Conservation (phyloP, 2,113 vertebrate species). For the Brachypodius melanocephalos region DNA sequence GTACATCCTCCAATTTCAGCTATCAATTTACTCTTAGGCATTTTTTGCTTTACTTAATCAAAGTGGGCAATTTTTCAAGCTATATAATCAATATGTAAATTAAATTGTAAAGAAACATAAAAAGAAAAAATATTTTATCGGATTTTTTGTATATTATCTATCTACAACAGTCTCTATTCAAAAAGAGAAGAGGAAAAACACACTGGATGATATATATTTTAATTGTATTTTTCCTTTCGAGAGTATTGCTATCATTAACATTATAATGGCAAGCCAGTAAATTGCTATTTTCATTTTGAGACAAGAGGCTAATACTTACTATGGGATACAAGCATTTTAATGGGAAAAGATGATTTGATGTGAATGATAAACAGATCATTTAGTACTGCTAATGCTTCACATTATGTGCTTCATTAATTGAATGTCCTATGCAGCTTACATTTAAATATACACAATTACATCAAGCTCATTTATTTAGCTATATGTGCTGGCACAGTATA, state of each 20-base stretch:
- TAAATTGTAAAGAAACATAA: slow-evolving; percentile 38
- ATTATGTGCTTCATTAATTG: slow-evolving; percentile 38
- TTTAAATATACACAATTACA: background rate
- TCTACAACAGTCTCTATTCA: slow-evolving; percentile 27
- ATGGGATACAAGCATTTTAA: slow-evolving; percentile 12
- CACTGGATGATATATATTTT: background rate
- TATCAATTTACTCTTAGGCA: slow-evolving; percentile 37
- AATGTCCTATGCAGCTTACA: background rate
- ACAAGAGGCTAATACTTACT: background rate
- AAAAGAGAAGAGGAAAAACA: background rate
- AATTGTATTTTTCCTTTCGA: background rate
- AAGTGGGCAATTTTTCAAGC: slow-evolving; percentile 23
- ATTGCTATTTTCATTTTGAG: slow-evolving; percentile 18
- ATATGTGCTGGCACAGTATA: background rate
- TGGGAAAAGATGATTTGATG: slow-evolving; percentile 20
- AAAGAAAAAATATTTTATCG: slow-evolving; percentile 54
- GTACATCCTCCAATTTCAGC: slow-evolving; percentile 22
- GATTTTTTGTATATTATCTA: background rate
- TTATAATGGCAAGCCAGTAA: slow-evolving; percentile 3
- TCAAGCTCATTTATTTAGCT: slow-evolving; percentile 3
- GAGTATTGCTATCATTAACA: slow-evolving; percentile 14
- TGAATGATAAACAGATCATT: slow-evolving; percentile 34
- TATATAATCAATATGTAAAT: slow-evolving; percentile 61
- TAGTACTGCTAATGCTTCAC: background rate
- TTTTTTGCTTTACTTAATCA: slow-evolving; percentile 62